Conservation (phyloP, 1,140 invertebrate genomes). For the Brachionus paranguensis region DNA sequence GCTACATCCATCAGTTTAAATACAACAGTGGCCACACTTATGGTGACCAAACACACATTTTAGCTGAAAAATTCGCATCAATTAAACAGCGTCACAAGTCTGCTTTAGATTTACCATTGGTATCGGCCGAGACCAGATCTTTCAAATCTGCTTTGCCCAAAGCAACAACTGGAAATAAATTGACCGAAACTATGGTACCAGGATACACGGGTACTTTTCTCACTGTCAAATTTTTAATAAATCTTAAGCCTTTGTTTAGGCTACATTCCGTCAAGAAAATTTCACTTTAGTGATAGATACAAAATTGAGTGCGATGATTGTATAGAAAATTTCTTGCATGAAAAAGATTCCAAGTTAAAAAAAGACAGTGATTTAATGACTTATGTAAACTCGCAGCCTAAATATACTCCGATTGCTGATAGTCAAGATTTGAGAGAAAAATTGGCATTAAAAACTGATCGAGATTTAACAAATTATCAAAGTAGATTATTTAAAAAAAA, state of each 20-base stretch:
- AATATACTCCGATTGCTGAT: slow-evolving; percentile 46
- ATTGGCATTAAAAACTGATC: slow-evolving; percentile 40
- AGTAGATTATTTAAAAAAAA: not conserved
- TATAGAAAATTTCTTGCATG: slow-evolving; percentile 50
- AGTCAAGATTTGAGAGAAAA: slow-evolving; percentile 50
- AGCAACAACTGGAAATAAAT: slow-evolving; percentile 52
- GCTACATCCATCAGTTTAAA: slow-evolving; percentile 54
- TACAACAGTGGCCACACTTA: slow-evolving; percentile 54
- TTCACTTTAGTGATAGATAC: slow-evolving; percentile 53
- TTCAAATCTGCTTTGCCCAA: slow-evolving; percentile 44
- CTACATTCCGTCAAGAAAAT: slow-evolving; percentile 51
- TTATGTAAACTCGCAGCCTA: slow-evolving; percentile 45
- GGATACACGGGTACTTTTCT: slow-evolving; percentile 52
- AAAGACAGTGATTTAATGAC: slow-evolving; percentile 46
- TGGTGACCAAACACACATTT: slow-evolving; percentile 50
- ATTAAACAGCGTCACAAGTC: slow-evolving; percentile 22
- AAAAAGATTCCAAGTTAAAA: slow-evolving; percentile 44
- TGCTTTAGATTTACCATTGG: not conserved
- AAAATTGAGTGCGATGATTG: slow-evolving; percentile 51
- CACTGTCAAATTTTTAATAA: not conserved
- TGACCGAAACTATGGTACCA: slow-evolving; percentile 53
- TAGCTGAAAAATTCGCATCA: slow-evolving; percentile 46
- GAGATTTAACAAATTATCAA: not conserved
- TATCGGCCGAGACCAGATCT: not conserved
- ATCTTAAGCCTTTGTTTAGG: slow-evolving; percentile 44